Evolutionary conservation across 1,140 invertebrate genomes (phyloP).

Genomic region (Dreissena rostriformis): DNA sequence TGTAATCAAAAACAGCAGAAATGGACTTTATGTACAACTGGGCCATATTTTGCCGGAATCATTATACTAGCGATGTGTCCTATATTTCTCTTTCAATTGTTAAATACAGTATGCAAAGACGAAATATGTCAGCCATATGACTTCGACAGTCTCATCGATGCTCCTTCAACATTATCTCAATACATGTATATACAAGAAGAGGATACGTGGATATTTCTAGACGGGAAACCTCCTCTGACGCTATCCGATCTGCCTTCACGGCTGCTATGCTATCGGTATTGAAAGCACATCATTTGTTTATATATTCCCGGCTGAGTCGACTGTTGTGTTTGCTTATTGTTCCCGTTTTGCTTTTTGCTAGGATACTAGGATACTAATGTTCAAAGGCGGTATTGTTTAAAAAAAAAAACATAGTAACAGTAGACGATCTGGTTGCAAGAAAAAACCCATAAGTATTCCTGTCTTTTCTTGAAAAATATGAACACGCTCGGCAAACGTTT

Average conservation of each 20-base stretch:
- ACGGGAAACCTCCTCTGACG: neutral
- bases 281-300: neutral
- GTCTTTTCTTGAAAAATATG: neutral
- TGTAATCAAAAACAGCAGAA: neutral
- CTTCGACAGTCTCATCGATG: neutral
- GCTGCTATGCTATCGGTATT: neutral
- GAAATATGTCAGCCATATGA: neutral
- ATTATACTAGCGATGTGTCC: neutral
- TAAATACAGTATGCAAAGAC: neutral
- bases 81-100: neutral
- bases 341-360: neutral
- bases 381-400: neutral
- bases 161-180: neutral
- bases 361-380: neutral
- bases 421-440: slow-evolving; percentile 18
- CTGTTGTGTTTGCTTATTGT: neutral
- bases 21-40: neutral
- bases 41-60: neutral
- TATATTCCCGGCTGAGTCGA: neutral
- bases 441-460: slow-evolving; percentile 23
- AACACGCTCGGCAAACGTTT: slow-evolving; percentile 16
- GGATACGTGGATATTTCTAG: neutral
- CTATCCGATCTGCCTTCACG: neutral
- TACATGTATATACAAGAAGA: neutral
- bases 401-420: neutral